phyloP scores from a whole-genome alignment of 2,113 vertebrate genomes.

The Coryphaenoides rupestris region DNA sequence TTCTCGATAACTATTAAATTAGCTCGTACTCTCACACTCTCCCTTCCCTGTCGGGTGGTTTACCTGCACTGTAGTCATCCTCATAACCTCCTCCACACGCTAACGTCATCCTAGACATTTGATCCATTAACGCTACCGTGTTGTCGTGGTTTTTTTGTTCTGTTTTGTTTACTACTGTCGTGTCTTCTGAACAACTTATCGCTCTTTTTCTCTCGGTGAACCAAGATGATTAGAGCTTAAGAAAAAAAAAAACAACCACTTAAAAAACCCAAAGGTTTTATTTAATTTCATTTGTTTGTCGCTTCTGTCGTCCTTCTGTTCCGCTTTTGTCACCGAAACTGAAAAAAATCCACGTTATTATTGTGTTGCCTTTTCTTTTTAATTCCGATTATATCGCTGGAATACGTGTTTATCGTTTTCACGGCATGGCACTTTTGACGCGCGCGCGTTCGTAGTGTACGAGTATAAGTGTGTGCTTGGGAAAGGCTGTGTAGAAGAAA shows the following conservation, averaged over 20 bases:
- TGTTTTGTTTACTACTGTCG: constrained; percentile 41
- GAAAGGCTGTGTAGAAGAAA: constrained; percentile 46
- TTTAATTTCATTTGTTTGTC: constrained; percentile 12
- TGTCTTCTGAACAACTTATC: constrained; percentile 55
- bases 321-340: constrained; percentile 64
- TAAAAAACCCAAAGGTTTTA: constrained; percentile 64
- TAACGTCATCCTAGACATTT: constrained; percentile 38
- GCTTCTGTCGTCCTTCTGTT: constrained; percentile 12
- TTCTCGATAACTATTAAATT: constrained; percentile 48
- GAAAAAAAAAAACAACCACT: too few species aligned
- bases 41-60: constrained; percentile 40
- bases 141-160: constrained; percentile 36
- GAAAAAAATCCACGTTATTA: constrained; percentile 32
- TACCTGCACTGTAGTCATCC: constrained; percentile 47
- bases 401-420: constrained; percentile 54
- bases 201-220: constrained; percentile 51
- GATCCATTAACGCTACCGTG: constrained; percentile 48
- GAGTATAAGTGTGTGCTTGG: constrained; percentile 40
- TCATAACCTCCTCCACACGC: constrained; percentile 37
- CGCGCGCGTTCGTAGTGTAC: constrained; percentile 31
- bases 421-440: constrained; percentile 46
- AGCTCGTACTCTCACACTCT: constrained; percentile 40
- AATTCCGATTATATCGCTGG: constrained; percentile 62
- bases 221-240: constrained; percentile 62
- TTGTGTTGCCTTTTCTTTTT: constrained; percentile 73